phyloP scores from a whole-genome alignment of 1,140 invertebrate species.

The Heliconius eleuchia region DNA sequence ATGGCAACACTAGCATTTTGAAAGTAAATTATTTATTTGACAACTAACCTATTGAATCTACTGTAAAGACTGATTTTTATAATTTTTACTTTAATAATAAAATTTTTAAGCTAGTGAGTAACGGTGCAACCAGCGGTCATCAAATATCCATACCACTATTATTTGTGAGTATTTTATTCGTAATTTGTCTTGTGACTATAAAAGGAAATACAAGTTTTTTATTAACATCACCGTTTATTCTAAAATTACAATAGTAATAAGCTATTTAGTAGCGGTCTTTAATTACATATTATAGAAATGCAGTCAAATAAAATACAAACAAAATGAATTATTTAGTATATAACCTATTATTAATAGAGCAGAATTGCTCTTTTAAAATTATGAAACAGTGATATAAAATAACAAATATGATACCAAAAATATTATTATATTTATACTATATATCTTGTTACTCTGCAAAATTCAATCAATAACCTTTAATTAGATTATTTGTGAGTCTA shows the following conservation, averaged over 20 bases:
- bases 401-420: no score
- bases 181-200: conserved; percentile 10
- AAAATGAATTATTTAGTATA: neutral
- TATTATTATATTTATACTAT: no score
- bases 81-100: conserved; percentile 20
- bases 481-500: no score
- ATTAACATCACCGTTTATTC: conserved; percentile 25
- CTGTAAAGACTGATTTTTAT: conserved; percentile 49
- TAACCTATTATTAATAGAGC: neutral
- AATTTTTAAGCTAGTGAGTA: conserved; percentile 4
- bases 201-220: conserved; percentile 21
- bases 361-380: neutral
- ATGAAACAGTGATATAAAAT: neutral
- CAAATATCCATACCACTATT: neutral
- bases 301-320: neutral
- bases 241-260: conserved; percentile 9
- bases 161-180: conserved; percentile 15
- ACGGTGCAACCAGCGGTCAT: neutral
- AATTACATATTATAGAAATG: neutral
- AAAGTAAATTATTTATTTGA: conserved; percentile 30
- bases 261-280: neutral
- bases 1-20: conserved; percentile 14
- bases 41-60: conserved; percentile 45
- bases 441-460: no score
- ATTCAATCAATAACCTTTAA: no score